Evolutionary conservation across 2,113 vertebrate genomes (phyloP).

Genomic region (Solenodon paradoxus): DNA sequence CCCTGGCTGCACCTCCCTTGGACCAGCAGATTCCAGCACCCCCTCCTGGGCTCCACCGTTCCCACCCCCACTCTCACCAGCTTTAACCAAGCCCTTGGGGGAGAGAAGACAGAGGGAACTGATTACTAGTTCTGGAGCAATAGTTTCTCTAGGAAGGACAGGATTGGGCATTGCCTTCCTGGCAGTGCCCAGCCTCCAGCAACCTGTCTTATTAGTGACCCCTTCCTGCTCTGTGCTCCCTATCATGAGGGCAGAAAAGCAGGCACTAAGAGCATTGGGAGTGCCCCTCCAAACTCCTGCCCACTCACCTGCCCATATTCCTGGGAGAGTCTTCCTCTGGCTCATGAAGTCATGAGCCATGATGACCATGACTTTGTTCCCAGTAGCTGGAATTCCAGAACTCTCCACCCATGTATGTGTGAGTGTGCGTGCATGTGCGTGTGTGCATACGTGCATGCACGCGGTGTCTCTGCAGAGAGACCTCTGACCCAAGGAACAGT

Average conservation of each 20-base stretch:
- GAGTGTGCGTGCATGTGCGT: fast-evolving
- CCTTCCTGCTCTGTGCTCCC: not conserved
- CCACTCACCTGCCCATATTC: not conserved
- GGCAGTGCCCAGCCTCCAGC: not conserved
- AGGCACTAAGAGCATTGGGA: not conserved
- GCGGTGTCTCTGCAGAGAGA: not conserved
- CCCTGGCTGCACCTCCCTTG: too few relatives aligned
- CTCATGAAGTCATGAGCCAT: not conserved
- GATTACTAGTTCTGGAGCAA: not conserved
- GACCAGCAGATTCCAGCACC: too few relatives aligned
- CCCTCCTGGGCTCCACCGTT: not conserved
- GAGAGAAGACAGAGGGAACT: not conserved
- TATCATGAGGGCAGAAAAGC: not conserved
- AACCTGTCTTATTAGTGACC: not conserved
- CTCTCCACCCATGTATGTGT: fast-evolving
- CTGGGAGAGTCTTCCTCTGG: not conserved
- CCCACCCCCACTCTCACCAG: not conserved
- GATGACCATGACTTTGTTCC: not conserved
- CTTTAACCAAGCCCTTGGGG: not conserved
- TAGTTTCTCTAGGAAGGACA: not conserved
- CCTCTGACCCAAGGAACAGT: not conserved
- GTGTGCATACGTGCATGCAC: fast-evolving
- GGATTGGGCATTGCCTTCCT: not conserved
- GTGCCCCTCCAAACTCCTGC: fast-evolving
- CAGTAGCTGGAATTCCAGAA: too few relatives aligned